These are phyloP conservation scores for Planiliza haematocheilus DNA, from an alignment of 2,113 vertebrate genomes.

Conservation along the genomic window DNA sequence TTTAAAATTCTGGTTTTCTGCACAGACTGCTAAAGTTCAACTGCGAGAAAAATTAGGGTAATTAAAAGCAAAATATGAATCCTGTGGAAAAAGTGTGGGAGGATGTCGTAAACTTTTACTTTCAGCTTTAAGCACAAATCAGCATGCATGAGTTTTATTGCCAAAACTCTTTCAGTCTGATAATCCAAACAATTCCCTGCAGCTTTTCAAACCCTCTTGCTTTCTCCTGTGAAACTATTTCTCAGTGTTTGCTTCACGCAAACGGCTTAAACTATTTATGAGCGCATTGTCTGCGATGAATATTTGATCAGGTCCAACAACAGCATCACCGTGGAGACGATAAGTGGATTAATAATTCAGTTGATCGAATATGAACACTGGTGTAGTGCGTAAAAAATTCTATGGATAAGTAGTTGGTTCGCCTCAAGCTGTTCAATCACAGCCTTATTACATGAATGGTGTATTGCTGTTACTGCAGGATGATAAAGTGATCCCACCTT, in stretches of 20 bases:
- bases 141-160: neutral
- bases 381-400: neutral
- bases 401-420: conserved; percentile 16
- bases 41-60: neutral
- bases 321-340: conserved; percentile 56
- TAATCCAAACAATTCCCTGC: conserved; percentile 31
- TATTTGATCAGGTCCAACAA: conserved; percentile 70
- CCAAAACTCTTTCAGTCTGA: conserved; percentile 10
- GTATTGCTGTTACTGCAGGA: conserved; percentile 15
- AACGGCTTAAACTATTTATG: conserved; percentile 69
- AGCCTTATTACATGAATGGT: neutral
- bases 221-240: conserved; percentile 20
- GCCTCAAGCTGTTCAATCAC: conserved; percentile 6
- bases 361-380: conserved; percentile 40
- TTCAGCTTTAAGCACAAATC: conserved; percentile 10
- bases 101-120: neutral
- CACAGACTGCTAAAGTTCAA: neutral
- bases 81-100: conserved; percentile 9
- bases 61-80: conserved; percentile 21
- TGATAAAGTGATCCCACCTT: conserved; percentile 35
- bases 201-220: neutral
- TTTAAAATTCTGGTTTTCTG: neutral
- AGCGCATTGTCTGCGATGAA: conserved; percentile 60
- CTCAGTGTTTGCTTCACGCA: conserved; percentile 7
- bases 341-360: conserved; percentile 67